These are phyloP conservation scores for Drosophila pallidifrons DNA, from an alignment of 1,140 invertebrate genomes.

Conservation along the genomic window DNA sequence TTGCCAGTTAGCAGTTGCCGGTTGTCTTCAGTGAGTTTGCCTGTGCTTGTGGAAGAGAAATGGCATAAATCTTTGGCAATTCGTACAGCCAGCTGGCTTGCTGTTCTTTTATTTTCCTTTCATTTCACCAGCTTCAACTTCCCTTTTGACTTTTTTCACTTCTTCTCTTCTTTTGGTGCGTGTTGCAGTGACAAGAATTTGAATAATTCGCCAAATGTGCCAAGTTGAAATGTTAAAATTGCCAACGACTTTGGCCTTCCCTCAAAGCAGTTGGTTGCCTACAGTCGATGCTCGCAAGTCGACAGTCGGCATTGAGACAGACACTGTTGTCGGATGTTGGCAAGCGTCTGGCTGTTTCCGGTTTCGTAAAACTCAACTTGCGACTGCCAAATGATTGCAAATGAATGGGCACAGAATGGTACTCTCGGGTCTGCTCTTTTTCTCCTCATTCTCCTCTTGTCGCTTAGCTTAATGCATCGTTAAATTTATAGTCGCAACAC, in stretches of 20 bases:
- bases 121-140: conserved; percentile 44
- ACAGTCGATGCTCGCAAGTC: not conserved
- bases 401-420: conserved; percentile 68
- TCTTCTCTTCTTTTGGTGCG: conserved; percentile 33
- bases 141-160: conserved; percentile 1
- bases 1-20: conserved; percentile 30
- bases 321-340: conserved; percentile 60
- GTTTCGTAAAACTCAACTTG: conserved; percentile 73
- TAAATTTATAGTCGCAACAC: conserved; percentile 71
- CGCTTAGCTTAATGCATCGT: conserved; percentile 72
- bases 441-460: not conserved
- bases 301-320: not conserved
- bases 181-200: conserved; percentile 81
- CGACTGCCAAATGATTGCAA: conserved; percentile 81
- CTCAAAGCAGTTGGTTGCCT: not conserved
- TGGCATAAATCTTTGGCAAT: conserved; percentile 73
- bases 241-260: conserved; percentile 55
- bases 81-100: conserved; percentile 38
- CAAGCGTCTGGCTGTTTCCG: conserved; percentile 73
- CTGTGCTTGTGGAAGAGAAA: conserved; percentile 12
- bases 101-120: conserved; percentile 53
- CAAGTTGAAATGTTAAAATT: conserved; percentile 84
- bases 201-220: conserved; percentile 82
- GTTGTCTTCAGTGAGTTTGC: not conserved
- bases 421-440: not conserved